Conservation (phyloP, 30 jellyfish, hydroid and myxozoan species). For the Mastigias papua region DNA sequence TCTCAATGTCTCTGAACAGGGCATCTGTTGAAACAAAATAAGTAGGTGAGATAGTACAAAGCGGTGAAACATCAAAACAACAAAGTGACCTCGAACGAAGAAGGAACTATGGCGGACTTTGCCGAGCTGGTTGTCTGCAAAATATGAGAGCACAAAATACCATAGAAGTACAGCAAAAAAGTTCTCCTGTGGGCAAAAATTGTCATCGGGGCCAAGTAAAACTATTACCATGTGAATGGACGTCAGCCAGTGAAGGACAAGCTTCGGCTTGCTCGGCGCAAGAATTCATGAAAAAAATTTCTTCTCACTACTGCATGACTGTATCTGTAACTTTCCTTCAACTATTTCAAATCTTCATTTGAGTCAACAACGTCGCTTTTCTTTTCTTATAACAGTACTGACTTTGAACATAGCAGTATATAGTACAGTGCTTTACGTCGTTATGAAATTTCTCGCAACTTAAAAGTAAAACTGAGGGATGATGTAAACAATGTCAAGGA, state of each 20-base stretch:
- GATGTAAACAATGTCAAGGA: conserved; percentile 54
- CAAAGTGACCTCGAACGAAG: not conserved
- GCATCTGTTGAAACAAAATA: conserved; percentile 61
- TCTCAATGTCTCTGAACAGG: conserved; percentile 76
- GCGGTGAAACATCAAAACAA: not conserved
- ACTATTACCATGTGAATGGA: conserved; percentile 20
- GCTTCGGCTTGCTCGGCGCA: conserved; percentile 63
- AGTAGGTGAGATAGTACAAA: not conserved
- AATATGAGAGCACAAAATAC: not conserved
- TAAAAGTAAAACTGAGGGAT: conserved; percentile 8
- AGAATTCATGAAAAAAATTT: conserved; percentile 54
- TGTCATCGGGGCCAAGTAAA: not conserved
- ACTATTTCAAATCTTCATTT: not conserved
- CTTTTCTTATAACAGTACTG: not conserved
- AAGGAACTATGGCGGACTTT: not conserved
- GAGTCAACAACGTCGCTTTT: not conserved
- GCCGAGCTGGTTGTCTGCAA: not conserved
- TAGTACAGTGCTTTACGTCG: not conserved
- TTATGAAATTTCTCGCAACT: conserved; percentile 7
- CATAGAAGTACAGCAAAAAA: not conserved
- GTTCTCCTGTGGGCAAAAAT: not conserved
- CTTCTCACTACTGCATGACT: conserved; percentile 49
- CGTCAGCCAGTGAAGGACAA: conserved; percentile 48
- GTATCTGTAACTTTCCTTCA: not conserved
- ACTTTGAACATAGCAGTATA: not conserved